A percentile compares a stretch with the other conserved stretches of the same genome.
These are phyloP conservation scores for Ormyrus labotus DNA, from an alignment of 2,888 invertebrate genomes.

Conservation along the genomic window DNA sequence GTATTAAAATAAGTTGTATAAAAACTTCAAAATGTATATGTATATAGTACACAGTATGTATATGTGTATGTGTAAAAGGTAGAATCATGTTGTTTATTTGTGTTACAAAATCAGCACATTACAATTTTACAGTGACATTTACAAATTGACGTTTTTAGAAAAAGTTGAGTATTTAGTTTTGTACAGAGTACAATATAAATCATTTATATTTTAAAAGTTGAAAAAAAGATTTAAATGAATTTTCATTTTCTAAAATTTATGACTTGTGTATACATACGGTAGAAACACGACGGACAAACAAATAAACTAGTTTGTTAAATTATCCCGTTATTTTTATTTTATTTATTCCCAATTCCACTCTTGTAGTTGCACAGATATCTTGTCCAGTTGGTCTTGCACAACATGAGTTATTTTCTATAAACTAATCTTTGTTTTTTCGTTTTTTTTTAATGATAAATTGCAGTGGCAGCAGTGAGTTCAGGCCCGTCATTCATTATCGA, in stretches of 20 bases:
- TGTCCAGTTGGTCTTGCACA: slow-evolving; percentile 65
- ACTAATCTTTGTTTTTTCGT: slow-evolving; percentile 52
- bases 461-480: slow-evolving; percentile 88
- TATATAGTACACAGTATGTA: slow-evolving; percentile 3
- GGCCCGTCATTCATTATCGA: slow-evolving; percentile 93
- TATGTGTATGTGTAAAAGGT: not conserved
- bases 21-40: slow-evolving; percentile 28
- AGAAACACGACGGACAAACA: slow-evolving; percentile 57
- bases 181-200: slow-evolving; percentile 14
- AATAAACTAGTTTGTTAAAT: slow-evolving; percentile 70
- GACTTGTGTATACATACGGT: not conserved
- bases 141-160: not conserved
- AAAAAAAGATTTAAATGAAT: slow-evolving; percentile 27
- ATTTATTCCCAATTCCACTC: slow-evolving; percentile 66
- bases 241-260: no score
- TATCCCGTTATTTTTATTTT: slow-evolving; percentile 62
- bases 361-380: slow-evolving; percentile 32
- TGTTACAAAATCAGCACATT: slow-evolving; percentile 62
- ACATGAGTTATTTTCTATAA: slow-evolving; percentile 21
- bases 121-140: slow-evolving; percentile 10
- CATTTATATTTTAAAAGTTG: slow-evolving; percentile 31
- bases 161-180: slow-evolving; percentile 1
- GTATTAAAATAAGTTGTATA: slow-evolving; percentile 9
- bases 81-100: slow-evolving; percentile 30
- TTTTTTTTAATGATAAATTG: slow-evolving; percentile 72